phyloP scores from a whole-genome alignment of 2,888 invertebrate species.

The Cataglyphis livida region DNA sequence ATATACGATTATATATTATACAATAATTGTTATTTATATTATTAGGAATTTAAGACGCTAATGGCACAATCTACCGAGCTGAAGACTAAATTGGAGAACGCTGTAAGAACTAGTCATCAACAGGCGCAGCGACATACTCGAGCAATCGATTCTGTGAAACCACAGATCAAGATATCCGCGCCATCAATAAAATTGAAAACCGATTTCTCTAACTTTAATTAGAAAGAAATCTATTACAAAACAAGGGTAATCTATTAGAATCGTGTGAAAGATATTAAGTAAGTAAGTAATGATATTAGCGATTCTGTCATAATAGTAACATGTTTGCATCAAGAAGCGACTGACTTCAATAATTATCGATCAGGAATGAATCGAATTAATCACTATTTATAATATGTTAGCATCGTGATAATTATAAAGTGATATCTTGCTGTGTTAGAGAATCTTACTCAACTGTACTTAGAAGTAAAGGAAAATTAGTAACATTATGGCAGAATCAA shows the following conservation, averaged over 20 bases:
- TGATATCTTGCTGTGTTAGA: constrained; percentile 39
- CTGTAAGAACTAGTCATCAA: constrained; percentile 90
- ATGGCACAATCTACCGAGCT: constrained; percentile 94
- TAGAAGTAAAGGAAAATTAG: constrained; percentile 27
- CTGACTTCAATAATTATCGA: constrained; percentile 48
- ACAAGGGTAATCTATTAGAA: constrained; percentile 16
- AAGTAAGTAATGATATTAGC: constrained; percentile 46
- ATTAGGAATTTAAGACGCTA: constrained; percentile 94
- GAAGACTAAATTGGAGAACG: constrained; percentile 93
- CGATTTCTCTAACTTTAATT: constrained; percentile 97
- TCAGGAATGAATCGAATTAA: constrained; percentile 17
- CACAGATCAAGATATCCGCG: constrained; percentile 83
- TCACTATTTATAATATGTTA: constrained; percentile 31
- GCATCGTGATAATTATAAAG: constrained; percentile 46
- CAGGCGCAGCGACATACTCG: constrained; percentile 87
- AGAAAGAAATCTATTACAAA: constrained; percentile 74
- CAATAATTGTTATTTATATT: constrained; percentile 58
- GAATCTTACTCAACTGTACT: constrained; percentile 44
- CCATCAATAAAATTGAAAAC: constrained; percentile 97
- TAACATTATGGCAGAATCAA: constrained; percentile 23
- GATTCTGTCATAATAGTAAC: constrained; percentile 45
- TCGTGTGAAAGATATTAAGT: constrained; percentile 13
- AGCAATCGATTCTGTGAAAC: constrained; percentile 80
- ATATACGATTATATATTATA: neutral
- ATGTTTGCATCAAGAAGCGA: constrained; percentile 32